Base-by-base conservation (phyloP, 1,140 invertebrate genomes). In the Philaenus spumarius region DNA sequence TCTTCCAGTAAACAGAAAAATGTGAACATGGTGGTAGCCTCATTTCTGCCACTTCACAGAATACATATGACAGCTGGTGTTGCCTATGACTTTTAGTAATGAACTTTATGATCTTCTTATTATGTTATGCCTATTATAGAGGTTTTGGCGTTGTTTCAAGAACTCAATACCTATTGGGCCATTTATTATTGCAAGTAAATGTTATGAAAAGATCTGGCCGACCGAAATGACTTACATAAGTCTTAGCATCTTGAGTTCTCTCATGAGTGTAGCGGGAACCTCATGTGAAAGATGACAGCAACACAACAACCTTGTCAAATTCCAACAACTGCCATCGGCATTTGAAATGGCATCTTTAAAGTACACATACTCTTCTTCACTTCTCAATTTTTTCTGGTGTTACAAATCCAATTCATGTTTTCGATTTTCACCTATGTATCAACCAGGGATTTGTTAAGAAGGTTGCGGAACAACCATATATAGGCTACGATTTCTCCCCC, bases 381-480 rank as follows among this genome's bases (percentile, higher is more conserved):
- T 64, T 14, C 62, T 67, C 80, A 76, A 68, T 78, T 73, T 14
- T 65, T 63, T 55, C 68, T 39, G 14, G 75, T 71, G 59, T 65
- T 77, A 20, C 63, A 47, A 12, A 75, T 62, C 52, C 73, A n/a
- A n/a, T n/a, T 62, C 65, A 74, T 71, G 39, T 58, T 70, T 69
- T 77, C 74, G 48, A 77, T 72, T 70, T 77, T 78, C 11, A 68
- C 71, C 63, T 73, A 77, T 63, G 74, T 73, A 64, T 78, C 73
- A 0, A 76, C 72, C 6, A 73, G 54, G 67, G 67, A 75, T 59
- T 77, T 67, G 22, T 75, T 68, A 55, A 67, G 63, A 6, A n/a
- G n/a, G n/a, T 65, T 61, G 35, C 61, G 45, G 57, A 58, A 71
- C 43, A n/a, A n/a, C n/a, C n/a, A n/a, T n/a, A n/a, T n/a, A n/a